Evolutionary conservation across 2,797 vertebrate genomes (phyloP), one percentile per base, ranked within the genome.

Genomic region (Mionectes olivaceus): DNA sequence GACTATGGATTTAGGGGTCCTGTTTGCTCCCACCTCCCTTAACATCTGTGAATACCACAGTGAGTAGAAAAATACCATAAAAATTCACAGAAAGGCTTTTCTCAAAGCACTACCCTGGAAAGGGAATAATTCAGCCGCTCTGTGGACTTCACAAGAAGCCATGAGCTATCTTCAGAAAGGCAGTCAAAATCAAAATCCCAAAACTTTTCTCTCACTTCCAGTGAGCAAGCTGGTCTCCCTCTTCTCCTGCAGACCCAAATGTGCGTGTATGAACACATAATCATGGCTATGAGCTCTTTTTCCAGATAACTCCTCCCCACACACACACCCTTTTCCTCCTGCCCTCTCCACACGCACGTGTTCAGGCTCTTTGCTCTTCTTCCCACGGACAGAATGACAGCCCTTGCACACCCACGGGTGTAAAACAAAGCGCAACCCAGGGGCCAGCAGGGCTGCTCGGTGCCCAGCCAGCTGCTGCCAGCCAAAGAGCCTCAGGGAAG

Each of bases 51-150:
- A 94, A 82, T 88, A 83, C 59, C 67, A 67, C 63, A 79, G 73
- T 7, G 21, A 92, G 84, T 56, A 90, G 83, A 91, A 94, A 93
- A 94, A 89, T 61, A 46, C 50, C 69, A 37, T 76, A 79, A 84
- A 87, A 93, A 69, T 15, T 93, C 39, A 76, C 65, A 91, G 76
- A 83, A 93, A 87, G 43, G 24, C 23, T 93, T 61, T 94, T 68
- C 43, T 70, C 60, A 33, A 89, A 57, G 30, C 27, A 28, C 49
- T 70, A 44, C 35, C 30, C 52, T 85, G 60, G 46, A 80, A 78
- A 85, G 93, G 30, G 60, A 83, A 77, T 53, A 86, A 75, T 61
- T 73, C 82, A 87, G 24, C n/a, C 89, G 35, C 37, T 89, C 61
- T 28, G 59, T 32, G 46, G 85, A 30, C 7, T 4, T 56, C 1